Evolutionary conservation across 2,113 vertebrate genomes (phyloP), one percentile per base, ranked within the genome.

Genomic region (Toxotes jaculatrix): DNA sequence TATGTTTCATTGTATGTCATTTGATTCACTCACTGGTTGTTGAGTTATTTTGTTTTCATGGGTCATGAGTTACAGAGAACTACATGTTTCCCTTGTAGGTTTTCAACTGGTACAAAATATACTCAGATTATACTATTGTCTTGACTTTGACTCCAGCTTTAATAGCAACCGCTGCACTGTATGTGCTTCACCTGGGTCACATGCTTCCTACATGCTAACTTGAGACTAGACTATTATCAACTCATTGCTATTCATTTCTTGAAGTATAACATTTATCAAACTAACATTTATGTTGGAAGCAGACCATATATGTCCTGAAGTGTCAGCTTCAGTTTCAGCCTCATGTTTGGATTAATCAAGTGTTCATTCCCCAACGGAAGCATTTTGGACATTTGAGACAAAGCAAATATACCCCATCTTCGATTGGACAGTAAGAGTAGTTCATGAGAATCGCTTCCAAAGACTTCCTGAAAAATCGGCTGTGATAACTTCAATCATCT

Each of bases 261-360:
- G 51, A 82, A 74, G 60, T 84, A 55, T 82, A 88, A 88, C 89
- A 90, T 89, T 91, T 86, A 88, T 89, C 85, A 73, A 83, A 79
- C 88, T 83, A 84, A 91, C 80, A 91, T 92, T 93, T 89, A 59
- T 72, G 79, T 93, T 93, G 91, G 90, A 93, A 32, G 72, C 16
- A 9, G 72, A 80, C 71, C 64, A 59, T 82, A 13, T 67, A 16
- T 65, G 59, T 86, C 74, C 82, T 78, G 55, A 88, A 74, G 82
- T 83, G 82, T 89, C 85, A 80, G 79, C 69, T 92, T 87, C 71
- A 86, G 86, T 93, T 89, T 88, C 90, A 82, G 64, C 82, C 73
- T 72, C 77, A 79, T 89, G 81, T 86, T 93, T 94, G 87, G 88
- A 93, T 94, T 93, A 92, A 95, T 95, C 88, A 92, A 82, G 77